Evolutionary conservation across 2,888 invertebrate species (phyloP).

Genomic region (Cheiracanthium punctorium): DNA sequence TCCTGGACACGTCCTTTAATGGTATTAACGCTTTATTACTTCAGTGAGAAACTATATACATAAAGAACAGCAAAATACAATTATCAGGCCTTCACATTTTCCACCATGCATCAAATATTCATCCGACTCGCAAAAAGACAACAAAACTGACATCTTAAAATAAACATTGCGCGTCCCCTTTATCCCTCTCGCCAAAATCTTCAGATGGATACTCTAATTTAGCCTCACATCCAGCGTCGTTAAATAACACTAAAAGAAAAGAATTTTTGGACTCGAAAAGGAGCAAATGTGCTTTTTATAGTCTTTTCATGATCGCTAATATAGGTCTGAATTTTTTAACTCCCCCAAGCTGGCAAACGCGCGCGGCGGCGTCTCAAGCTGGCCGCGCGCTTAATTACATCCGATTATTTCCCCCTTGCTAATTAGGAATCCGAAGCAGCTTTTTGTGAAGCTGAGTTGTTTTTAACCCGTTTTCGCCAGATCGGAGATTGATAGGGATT

Average conservation of each 20-base stretch:
- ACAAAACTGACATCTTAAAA: background rate
- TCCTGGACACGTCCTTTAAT: too few species aligned
- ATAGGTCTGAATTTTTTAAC: conserved; percentile 6
- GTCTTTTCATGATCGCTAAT: conserved; percentile 33
- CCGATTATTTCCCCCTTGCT: conserved; percentile 48
- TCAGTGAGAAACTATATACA: too few species aligned
- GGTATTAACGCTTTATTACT: too few species aligned
- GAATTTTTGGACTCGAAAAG: background rate
- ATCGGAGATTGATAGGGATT: conserved; percentile 8
- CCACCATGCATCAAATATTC: background rate
- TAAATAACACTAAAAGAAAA: conserved; percentile 27
- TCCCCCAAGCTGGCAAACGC: background rate
- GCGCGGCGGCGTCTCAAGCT: conserved; percentile 32
- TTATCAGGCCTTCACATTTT: too few species aligned
- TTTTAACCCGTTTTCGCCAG: conserved; percentile 36
- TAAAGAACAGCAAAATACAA: too few species aligned
- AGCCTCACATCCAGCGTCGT: conserved; percentile 23
- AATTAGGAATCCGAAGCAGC: conserved; percentile 55
- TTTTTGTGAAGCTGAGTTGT: conserved; percentile 34
- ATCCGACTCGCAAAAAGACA: background rate
- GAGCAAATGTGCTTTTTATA: conserved; percentile 48
- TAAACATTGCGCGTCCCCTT: background rate
- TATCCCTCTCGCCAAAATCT: background rate
- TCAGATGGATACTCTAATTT: conserved; percentile 40
- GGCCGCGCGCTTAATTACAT: conserved; percentile 54